A percentile compares a stretch with the other conserved stretches of the same genome.
These are phyloP conservation scores for Monoplex corrugatus DNA, from an alignment of 2,888 invertebrate species.

Conservation along the genomic window DNA sequence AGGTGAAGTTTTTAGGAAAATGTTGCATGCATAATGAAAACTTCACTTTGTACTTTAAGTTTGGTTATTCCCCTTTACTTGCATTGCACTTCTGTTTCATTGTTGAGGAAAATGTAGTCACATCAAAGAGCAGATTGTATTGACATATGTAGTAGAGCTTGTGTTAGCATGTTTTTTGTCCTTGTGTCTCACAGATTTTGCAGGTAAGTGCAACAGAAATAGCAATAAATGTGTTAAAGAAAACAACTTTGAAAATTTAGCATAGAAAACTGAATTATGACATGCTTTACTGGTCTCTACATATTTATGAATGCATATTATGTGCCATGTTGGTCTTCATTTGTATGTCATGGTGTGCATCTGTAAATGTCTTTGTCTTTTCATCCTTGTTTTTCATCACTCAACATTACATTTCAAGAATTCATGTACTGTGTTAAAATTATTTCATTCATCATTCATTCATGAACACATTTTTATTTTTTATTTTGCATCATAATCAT, in stretches of 20 bases:
- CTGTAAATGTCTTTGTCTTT: too few relatives aligned
- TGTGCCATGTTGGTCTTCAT: not conserved
- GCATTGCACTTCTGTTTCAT: not conserved
- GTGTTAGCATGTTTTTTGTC: not conserved
- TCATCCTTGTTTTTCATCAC: too few relatives aligned
- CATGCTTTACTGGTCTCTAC: not conserved
- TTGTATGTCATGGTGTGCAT: not conserved
- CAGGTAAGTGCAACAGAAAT: constrained; percentile 35
- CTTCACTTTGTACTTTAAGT: not conserved
- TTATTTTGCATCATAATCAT: too few relatives aligned
- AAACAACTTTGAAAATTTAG: too few relatives aligned
- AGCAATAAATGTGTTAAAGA: not conserved
- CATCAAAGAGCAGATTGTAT: too few relatives aligned
- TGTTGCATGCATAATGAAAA: not conserved
- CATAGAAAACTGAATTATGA: too few relatives aligned
- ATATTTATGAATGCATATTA: not conserved
- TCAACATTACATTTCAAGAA: too few relatives aligned
- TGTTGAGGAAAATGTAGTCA: not conserved
- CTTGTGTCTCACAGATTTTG: constrained; percentile 10
- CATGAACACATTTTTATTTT: too few relatives aligned
- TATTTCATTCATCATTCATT: too few relatives aligned
- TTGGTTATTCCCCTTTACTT: constrained; percentile 30
- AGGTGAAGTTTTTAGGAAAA: not conserved
- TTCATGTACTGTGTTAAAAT: too few relatives aligned
- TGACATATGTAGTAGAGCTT: not conserved